Conservation (phyloP, 2,113 vertebrate species). For the Leucoraja erinaceus region DNA sequence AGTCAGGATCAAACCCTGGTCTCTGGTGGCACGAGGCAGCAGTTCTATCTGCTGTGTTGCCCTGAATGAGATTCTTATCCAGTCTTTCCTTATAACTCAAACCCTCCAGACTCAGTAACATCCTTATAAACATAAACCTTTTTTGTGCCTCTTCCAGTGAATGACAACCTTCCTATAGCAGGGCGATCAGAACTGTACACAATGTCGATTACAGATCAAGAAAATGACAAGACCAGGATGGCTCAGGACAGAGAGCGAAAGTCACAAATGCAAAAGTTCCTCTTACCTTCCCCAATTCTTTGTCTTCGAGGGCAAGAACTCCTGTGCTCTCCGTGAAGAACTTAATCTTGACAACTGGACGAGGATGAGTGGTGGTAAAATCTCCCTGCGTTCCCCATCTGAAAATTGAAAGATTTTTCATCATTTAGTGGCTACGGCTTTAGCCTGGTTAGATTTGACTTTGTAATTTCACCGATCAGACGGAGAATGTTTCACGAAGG, state of each 20-base stretch:
- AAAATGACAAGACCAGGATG: background rate
- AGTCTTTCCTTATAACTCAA: too few species aligned
- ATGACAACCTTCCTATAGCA: too few species aligned
- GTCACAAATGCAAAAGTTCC: background rate
- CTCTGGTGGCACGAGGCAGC: too few species aligned
- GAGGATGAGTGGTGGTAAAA: conserved; percentile 86
- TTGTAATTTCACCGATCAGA: background rate
- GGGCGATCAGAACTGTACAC: too few species aligned
- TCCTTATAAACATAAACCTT: too few species aligned
- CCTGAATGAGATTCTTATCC: too few species aligned
- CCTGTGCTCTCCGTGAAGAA: conserved; percentile 93
- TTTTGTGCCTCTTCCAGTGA: too few species aligned
- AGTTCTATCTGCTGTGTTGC: too few species aligned
- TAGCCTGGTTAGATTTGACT: background rate
- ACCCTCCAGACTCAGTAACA: too few species aligned
- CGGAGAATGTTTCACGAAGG: background rate
- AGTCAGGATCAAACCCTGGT: too few species aligned
- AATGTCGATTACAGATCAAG: background rate
- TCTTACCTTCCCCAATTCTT: conserved; percentile 88
- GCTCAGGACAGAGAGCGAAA: background rate
- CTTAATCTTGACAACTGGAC: conserved; percentile 91
- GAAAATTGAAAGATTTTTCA: conserved; percentile 45
- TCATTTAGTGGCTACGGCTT: background rate
- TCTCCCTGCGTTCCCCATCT: conserved; percentile 98
- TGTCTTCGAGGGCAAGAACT: conserved; percentile 91